phyloP scores from a whole-genome alignment of 2,797 vertebrate species.

The Channallabes apus region DNA sequence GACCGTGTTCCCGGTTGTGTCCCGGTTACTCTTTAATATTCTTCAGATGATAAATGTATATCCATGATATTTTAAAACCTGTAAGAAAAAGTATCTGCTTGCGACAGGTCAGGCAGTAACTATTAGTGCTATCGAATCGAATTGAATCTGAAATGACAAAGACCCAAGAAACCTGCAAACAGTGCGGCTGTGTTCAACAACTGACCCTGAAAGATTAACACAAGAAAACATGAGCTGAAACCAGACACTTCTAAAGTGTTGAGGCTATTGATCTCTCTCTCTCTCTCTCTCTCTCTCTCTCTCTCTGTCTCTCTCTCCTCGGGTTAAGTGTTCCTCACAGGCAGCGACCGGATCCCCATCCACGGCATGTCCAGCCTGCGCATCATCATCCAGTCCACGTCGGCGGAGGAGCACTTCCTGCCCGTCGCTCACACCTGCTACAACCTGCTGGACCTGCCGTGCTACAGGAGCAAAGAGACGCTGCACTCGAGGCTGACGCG shows the following conservation, averaged over 20 bases:
- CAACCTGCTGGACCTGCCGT: constrained; percentile 95
- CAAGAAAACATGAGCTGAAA: not conserved
- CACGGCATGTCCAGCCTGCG: constrained; percentile 95
- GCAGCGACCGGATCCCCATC: constrained; percentile 96
- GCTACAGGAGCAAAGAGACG: constrained; percentile 92
- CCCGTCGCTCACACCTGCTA: constrained; percentile 98
- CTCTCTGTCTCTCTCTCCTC: not conserved
- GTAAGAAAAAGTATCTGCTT: too few species aligned
- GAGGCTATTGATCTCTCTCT: not conserved
- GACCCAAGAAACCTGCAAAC: not conserved
- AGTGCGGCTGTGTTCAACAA: not conserved
- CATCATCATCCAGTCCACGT: constrained; percentile 90
- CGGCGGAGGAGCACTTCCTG: constrained; percentile 86
- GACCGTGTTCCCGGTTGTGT: not conserved
- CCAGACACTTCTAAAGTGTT: not conserved
- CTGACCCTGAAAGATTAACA: not conserved
- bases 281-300: not conserved
- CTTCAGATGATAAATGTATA: too few species aligned
- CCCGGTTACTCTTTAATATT: not conserved
- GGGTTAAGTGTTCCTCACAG: constrained; percentile 89
- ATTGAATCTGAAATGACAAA: too few species aligned
- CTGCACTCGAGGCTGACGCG: constrained; percentile 83
- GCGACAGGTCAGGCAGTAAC: too few species aligned
- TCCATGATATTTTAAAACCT: too few species aligned
- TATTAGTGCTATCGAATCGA: too few species aligned